These are phyloP conservation scores for Leucozona laternaria DNA, from an alignment of 2,888 invertebrate genomes.

Conservation along the genomic window DNA sequence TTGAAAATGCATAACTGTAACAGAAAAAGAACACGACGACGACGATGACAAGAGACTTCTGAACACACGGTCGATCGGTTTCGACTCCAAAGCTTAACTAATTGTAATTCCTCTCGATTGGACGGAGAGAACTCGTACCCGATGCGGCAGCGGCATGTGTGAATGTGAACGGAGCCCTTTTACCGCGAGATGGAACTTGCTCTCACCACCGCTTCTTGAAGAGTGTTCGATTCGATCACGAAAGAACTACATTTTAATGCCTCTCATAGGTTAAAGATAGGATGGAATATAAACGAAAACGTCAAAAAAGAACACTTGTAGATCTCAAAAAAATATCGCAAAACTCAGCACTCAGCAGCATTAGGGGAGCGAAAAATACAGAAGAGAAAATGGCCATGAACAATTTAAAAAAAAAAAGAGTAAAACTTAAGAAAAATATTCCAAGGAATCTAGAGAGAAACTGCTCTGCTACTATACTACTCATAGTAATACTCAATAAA, in stretches of 20 bases:
- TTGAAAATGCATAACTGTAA: conserved; percentile 54
- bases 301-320: conserved; percentile 16
- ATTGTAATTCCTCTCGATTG: conserved; percentile 58
- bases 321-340: not conserved
- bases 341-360: not conserved
- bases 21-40: conserved; percentile 43
- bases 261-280: not conserved
- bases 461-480: not conserved
- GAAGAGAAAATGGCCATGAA: conserved; percentile 7
- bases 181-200: not conserved
- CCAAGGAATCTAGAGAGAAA: not conserved
- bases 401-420: not conserved
- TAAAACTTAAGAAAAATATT: not conserved
- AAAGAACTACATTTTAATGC: conserved; percentile 25
- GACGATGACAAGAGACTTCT: conserved; percentile 29
- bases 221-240: conserved; percentile 41
- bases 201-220: not conserved
- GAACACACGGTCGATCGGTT: conserved; percentile 62
- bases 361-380: not conserved
- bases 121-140: conserved; percentile 51
- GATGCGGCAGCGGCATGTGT: conserved; percentile 3
- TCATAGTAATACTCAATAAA: not conserved
- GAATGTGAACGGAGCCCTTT: conserved; percentile 68
- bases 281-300: not conserved
- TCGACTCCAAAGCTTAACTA: conserved; percentile 69